Conservation (phyloP, 2,113 vertebrate species). For the Camelus dromedarius region DNA sequence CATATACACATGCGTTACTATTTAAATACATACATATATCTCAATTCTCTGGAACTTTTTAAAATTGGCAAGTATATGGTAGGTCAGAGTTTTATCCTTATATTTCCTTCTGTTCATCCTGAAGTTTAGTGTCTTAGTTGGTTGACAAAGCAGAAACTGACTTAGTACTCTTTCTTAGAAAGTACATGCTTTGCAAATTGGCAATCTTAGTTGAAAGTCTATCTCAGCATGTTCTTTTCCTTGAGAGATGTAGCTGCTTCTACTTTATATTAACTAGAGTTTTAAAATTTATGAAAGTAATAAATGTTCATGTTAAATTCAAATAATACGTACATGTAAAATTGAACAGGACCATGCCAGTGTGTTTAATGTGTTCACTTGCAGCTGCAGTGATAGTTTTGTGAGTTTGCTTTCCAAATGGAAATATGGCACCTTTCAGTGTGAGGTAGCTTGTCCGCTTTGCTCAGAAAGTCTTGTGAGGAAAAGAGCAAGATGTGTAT, state of each 20-base stretch:
- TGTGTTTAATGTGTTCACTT: background rate
- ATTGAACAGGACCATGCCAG: background rate
- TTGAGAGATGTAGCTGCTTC: background rate
- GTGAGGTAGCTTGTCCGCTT: background rate
- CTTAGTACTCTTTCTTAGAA: constrained; percentile 10
- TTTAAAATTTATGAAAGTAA: background rate
- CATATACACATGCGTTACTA: background rate
- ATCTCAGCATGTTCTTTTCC: background rate
- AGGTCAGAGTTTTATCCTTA: background rate
- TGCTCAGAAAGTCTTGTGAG: background rate
- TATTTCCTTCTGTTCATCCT: constrained; percentile 33
- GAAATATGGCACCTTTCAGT: background rate
- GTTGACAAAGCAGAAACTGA: background rate
- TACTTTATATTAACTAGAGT: constrained; percentile 20
- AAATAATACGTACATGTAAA: background rate
- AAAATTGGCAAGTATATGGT: background rate
- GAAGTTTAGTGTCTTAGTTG: constrained; percentile 1
- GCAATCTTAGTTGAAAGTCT: background rate
- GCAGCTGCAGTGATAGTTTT: background rate
- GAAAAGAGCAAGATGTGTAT: background rate
- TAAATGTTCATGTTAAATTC: background rate
- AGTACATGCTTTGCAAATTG: background rate
- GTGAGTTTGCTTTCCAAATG: background rate
- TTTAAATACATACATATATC: background rate
- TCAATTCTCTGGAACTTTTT: background rate